Evolutionary conservation across 2,797 vertebrate genomes (phyloP).

Genomic region (Lophius americanus): DNA sequence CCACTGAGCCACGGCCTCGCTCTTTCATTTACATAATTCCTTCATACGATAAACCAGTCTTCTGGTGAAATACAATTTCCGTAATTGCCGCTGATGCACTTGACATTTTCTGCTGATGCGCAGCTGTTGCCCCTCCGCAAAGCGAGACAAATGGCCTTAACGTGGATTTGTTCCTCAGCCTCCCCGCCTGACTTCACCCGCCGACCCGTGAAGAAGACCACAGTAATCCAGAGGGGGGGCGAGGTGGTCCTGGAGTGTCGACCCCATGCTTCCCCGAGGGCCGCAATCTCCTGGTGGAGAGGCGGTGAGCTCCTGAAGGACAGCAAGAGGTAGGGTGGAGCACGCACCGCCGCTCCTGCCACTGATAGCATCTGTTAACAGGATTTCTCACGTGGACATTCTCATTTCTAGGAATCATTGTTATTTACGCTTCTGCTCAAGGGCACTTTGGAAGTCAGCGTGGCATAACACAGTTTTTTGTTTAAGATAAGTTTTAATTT

Average conservation of each 20-base stretch:
- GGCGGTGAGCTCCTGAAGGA: conserved; percentile 75
- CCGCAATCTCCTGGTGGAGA: conserved; percentile 85
- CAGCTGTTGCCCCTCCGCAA: conserved; percentile 28
- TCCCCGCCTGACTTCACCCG: conserved; percentile 88
- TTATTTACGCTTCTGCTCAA: conserved; percentile 55
- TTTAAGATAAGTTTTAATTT: background rate
- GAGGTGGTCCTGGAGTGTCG: conserved; percentile 85
- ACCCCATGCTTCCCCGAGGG: conserved; percentile 86
- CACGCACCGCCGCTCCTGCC: conserved; percentile 42
- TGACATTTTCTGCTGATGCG: conserved; percentile 54
- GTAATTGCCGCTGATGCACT: conserved; percentile 53
- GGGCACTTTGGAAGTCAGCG: conserved; percentile 39
- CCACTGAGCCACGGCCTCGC: conserved; percentile 13
- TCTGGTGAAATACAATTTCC: conserved; percentile 30
- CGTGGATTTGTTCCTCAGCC: conserved; percentile 70
- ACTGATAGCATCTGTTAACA: conserved; percentile 41
- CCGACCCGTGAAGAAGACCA: conserved; percentile 83
- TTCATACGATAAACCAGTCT: conserved; percentile 36
- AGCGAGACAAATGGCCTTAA: conserved; percentile 46
- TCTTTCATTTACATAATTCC: conserved; percentile 54
- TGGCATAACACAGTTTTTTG: conserved; percentile 27
- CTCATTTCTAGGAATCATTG: conserved; percentile 38
- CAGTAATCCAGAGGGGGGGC: conserved; percentile 85
- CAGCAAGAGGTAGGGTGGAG: conserved; percentile 78
- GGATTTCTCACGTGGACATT: conserved; percentile 29